Evolutionary conservation across 2,113 vertebrate species (phyloP).

Genomic region (Cryptomyrus ogoouensis): DNA sequence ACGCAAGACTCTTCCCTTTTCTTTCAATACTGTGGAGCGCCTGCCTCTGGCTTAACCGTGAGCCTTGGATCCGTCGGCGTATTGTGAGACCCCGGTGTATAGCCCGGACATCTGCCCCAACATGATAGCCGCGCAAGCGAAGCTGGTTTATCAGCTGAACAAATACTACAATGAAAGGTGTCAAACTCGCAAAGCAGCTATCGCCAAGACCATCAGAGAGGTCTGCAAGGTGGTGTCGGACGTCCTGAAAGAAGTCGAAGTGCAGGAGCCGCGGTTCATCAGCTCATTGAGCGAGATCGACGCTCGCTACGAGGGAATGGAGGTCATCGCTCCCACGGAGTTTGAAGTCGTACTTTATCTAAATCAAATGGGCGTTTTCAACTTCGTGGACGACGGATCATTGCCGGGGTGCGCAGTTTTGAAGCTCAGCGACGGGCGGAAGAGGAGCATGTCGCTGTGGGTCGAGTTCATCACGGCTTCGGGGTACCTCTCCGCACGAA

Average conservation of each 20-base stretch:
- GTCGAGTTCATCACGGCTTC: conserved; percentile 98
- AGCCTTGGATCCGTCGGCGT: conserved; percentile 99
- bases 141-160: conserved; percentile 99
- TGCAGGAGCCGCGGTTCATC: conserved; percentile 97
- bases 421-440: conserved; percentile 95
- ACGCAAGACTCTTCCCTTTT: background rate
- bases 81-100: conserved; percentile 98
- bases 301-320: conserved; percentile 90
- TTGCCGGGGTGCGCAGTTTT: conserved; percentile 94
- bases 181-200: conserved; percentile 93
- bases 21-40: conserved; percentile 34
- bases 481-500: conserved; percentile 91
- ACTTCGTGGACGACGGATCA: conserved; percentile 98
- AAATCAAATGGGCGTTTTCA: conserved; percentile 99
- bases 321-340: conserved; percentile 92
- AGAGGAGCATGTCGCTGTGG: conserved; percentile 98
- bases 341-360: conserved; percentile 98
- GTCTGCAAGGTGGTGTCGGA: conserved; percentile 98
- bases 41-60: conserved; percentile 76
- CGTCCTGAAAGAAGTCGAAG: conserved; percentile 96
- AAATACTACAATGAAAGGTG: conserved; percentile 97
- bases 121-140: conserved; percentile 98
- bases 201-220: conserved; percentile 96
- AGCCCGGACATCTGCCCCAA: conserved; percentile 99
- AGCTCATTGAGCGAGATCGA: conserved; percentile 98